Evolutionary conservation across 1,140 invertebrate genomes (phyloP).

Genomic region (Orussus abietinus): DNA sequence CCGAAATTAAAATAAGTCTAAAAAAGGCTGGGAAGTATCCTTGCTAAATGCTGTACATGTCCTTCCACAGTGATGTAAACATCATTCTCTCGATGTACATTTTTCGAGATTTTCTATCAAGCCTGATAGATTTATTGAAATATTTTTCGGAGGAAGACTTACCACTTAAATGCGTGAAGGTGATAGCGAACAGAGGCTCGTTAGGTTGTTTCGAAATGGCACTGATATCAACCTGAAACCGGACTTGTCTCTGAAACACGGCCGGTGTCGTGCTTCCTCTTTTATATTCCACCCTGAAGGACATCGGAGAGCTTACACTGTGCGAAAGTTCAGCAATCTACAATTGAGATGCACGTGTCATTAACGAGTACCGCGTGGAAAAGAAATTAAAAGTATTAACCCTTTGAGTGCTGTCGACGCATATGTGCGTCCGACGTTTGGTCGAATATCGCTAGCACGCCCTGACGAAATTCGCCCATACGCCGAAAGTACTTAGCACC

Average conservation of each 20-base stretch:
- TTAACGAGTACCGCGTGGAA: not conserved
- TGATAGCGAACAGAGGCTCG: constrained; percentile 88
- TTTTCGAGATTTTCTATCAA: too few species aligned
- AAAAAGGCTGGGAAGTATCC: too few species aligned
- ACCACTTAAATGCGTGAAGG: constrained; percentile 95
- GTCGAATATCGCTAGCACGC: too few species aligned
- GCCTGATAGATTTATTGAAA: too few species aligned
- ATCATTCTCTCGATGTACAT: too few species aligned
- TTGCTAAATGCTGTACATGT: too few species aligned
- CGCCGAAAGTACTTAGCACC: too few species aligned
- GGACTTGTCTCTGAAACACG: constrained; percentile 94
- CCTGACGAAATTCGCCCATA: too few species aligned
- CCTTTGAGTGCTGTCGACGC: too few species aligned
- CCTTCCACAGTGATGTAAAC: too few species aligned
- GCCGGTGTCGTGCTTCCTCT: constrained; percentile 85
- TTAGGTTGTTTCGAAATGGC: constrained; percentile 66
- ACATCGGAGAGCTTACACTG: constrained; percentile 96
- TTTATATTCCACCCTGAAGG: constrained; percentile 97
- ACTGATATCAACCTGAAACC: constrained; percentile 78
- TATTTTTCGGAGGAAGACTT: constrained; percentile 28
- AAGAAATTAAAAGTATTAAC: constrained; percentile 3
- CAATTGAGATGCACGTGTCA: constrained; percentile 30
- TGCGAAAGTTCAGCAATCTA: constrained; percentile 98
- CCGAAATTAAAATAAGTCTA: too few species aligned
- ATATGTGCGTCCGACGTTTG: too few species aligned